Evolutionary conservation across 2,113 vertebrate genomes (phyloP).

Genomic region (Egretta garzetta): DNA sequence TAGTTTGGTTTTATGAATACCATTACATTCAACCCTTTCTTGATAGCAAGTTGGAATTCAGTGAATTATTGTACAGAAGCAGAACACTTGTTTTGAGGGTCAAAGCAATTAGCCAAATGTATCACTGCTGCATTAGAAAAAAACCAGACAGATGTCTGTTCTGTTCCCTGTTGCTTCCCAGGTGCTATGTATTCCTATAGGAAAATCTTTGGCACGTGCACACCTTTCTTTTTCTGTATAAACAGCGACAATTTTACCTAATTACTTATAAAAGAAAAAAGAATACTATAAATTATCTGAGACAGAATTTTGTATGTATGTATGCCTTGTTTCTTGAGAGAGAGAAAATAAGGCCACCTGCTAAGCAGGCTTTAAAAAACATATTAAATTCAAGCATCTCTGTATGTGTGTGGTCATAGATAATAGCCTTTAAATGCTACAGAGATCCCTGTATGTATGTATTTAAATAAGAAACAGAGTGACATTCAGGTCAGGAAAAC

Average conservation of each 20-base stretch:
- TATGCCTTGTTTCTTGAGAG: not conserved
- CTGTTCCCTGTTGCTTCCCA: not conserved
- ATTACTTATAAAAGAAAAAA: not conserved
- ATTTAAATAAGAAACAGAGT: not conserved
- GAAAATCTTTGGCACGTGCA: not conserved
- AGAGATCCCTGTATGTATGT: not conserved
- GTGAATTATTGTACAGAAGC: not conserved
- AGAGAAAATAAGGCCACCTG: not conserved
- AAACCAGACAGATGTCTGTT: not conserved
- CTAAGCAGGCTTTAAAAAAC: not conserved
- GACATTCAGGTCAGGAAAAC: not conserved
- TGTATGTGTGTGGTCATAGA: not conserved
- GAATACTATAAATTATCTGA: not conserved
- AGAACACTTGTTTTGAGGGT: not conserved
- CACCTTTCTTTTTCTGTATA: not conserved
- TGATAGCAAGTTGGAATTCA: not conserved
- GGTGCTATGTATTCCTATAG: not conserved
- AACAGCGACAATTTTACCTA: not conserved
- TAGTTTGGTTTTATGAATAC: not conserved
- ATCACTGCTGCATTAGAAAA: not conserved
- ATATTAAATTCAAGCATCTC: not conserved
- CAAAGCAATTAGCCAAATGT: not conserved
- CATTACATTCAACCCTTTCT: not conserved
- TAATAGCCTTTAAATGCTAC: not conserved
- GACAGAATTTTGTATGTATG: not conserved